Evolutionary conservation across 2,888 invertebrate genomes (phyloP), one percentile per base, ranked within the genome.

Genomic region (Machimus atricapillus): DNA sequence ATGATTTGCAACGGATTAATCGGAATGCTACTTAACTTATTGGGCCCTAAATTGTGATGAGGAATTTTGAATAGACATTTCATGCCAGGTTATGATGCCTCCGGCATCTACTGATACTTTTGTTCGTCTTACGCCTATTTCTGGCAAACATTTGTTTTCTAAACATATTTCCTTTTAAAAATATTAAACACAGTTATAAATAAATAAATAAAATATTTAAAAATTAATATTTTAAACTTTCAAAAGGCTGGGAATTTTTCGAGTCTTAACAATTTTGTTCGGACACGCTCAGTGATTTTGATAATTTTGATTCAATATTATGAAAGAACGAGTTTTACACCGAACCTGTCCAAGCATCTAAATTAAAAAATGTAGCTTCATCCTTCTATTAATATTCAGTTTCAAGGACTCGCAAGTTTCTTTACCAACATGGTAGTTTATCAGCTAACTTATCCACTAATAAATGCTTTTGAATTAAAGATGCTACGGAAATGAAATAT

Each of bases 21-120:
- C 52, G 52, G 52, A 52, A 52, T 52, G 52, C 34, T 56, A 56
- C 56, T 87, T 76, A 43, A 74, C 2, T 73, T 37, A 31, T 46
- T 86, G 58, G 87, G 87, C 87, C 86, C 87, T 77, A 56, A 87
- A 87, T 85, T 85, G 73, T 74, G 86, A 73, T 58, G 27, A 34
- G 16, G 58, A 85, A 46, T 85, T 85, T 76, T 5, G 31, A 86
- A 78, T 81, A 82, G 31, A 78, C 4, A 40, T 37, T 81, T 81
- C 27, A 37, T 34, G 40, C 56, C 37, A 46, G 31, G 1, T 43
- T 31, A n/a, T 85, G 23, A 82, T 46, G 34, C 66, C 40, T 74
- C 85, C 85, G 85, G 85, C 76, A 85, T 52, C 31, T 76, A 74
- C 12, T 85, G 46, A 85, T 74, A 85, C 27, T 52, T 85, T 43